Evolutionary conservation across 2,113 vertebrate species (phyloP).

Genomic region (Microtus richardsoni): DNA sequence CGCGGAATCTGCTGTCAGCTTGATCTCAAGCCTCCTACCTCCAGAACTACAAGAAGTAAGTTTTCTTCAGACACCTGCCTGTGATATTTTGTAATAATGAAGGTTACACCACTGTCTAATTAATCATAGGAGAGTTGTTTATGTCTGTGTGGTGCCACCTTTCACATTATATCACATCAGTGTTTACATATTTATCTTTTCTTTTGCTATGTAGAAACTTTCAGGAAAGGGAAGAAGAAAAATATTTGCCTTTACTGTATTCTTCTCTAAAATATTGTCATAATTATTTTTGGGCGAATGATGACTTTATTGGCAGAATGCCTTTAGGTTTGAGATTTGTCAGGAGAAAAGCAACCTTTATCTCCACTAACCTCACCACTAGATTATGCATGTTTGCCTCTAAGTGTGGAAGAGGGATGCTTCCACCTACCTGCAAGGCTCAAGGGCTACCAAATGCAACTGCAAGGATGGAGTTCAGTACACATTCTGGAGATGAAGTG

Average conservation of each 20-base stretch:
- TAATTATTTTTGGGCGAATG: neutral
- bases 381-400: neutral
- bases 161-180: neutral
- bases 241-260: neutral
- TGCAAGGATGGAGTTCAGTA: neutral
- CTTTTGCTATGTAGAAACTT: neutral
- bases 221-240: neutral
- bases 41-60: neutral
- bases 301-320: neutral
- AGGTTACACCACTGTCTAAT: neutral
- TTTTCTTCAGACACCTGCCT: neutral
- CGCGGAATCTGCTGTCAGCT: neutral
- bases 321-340: conserved; percentile 15
- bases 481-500: neutral
- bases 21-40: neutral
- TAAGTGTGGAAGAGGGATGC: neutral
- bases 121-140: neutral
- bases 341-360: neutral
- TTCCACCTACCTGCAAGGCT: neutral
- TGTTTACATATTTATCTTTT: conserved; percentile 11
- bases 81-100: neutral
- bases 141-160: neutral
- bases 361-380: neutral
- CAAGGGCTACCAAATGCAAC: conserved; percentile 1
- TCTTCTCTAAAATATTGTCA: neutral